Evolutionary conservation across 2,797 vertebrate species (phyloP), one percentile per base, ranked within the genome.

Genomic region (Malacoraja senta): DNA sequence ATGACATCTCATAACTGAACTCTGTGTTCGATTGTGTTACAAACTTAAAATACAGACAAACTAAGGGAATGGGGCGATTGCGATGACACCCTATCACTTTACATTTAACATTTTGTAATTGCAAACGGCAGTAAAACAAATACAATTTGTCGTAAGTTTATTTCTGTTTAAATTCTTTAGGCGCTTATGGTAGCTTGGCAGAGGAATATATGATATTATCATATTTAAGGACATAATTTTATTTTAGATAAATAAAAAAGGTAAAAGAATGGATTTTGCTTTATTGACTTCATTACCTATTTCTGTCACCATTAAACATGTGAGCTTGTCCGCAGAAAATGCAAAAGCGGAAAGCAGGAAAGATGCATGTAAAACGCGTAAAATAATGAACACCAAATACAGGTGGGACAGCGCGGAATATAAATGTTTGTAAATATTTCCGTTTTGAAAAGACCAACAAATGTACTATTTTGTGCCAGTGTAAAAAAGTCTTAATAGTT

Each of bases 401-500:
- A 97, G 97, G 97, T 96, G 97, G 96, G 96, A 96, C 95, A 74
- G 71, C 76, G 71, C 90, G 71, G 72, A 74, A 72, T 92, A 26
- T 53, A 76, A 24, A 38, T 74, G 53, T 93, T 93, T 98, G 97
- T 98, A 97, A 96, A 98, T 97, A 97, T 95, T 96, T 97, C 97
- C 95, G 96, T 97, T 98, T 97, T 95, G 97, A 97, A 74, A 97
- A 97, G 44, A 53, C 44, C 44, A 97, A 97, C 98, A 97, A 96
- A 97, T 98, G 98, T 98, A 96, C 97, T 97, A 97, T 98, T 98
- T 98, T 98, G 98, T 99, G 98, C 97, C 97, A 96, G 98, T 99
- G 98, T 97, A 95, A 96, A 96, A 95, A 94, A 96, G 96, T 96
- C 95, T 96, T 96, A 96, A 96, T 98, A 98, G 97, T 98, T 98